Percentiles rank a stretch among this genome's conserved stretches.
These are phyloP conservation scores for Streptopelia turtur DNA, from an alignment of 2,797 vertebrate species.

Conservation along the genomic window DNA sequence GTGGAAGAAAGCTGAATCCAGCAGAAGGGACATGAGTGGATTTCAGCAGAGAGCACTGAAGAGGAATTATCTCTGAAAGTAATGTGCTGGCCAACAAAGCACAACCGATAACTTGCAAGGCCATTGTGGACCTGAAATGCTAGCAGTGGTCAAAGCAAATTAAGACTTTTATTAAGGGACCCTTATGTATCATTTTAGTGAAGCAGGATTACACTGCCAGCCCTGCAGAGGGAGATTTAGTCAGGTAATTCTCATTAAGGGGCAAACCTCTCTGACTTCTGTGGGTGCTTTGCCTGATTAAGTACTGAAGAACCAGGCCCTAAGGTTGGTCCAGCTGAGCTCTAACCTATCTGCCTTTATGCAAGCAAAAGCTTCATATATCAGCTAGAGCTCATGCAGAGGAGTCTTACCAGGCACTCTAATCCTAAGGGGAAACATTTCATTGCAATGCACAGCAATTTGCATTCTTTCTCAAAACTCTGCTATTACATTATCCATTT, in stretches of 20 bases:
- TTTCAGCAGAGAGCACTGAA: slow-evolving; percentile 24
- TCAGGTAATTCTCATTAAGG: slow-evolving; percentile 56
- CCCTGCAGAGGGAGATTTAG: slow-evolving; percentile 51
- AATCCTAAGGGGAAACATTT: slow-evolving; percentile 60
- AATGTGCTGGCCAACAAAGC: slow-evolving; percentile 30
- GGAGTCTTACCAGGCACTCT: slow-evolving; percentile 10
- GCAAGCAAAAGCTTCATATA: background rate
- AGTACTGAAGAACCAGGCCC: slow-evolving; percentile 14
- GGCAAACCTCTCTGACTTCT: slow-evolving; percentile 45
- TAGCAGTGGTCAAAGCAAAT: slow-evolving; percentile 58
- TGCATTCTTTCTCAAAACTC: slow-evolving; percentile 38
- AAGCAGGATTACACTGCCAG: slow-evolving; percentile 36
- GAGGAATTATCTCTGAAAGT: background rate
- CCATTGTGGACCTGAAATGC: slow-evolving; percentile 19
- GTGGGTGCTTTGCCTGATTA: slow-evolving; percentile 50
- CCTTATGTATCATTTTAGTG: slow-evolving; percentile 32
- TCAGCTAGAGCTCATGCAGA: slow-evolving; percentile 22
- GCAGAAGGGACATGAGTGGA: background rate
- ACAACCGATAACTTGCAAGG: slow-evolving; percentile 29
- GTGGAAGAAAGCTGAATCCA: background rate
- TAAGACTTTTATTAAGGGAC: slow-evolving; percentile 44
- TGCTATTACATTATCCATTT: slow-evolving; percentile 46
- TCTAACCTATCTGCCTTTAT: slow-evolving; percentile 29
- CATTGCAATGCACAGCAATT: slow-evolving; percentile 45
- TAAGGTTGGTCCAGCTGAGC: slow-evolving; percentile 38